These are phyloP conservation scores for Enteromius afrohamiltoni DNA, from an alignment of 2,797 vertebrate species.

Conservation along the genomic window DNA sequence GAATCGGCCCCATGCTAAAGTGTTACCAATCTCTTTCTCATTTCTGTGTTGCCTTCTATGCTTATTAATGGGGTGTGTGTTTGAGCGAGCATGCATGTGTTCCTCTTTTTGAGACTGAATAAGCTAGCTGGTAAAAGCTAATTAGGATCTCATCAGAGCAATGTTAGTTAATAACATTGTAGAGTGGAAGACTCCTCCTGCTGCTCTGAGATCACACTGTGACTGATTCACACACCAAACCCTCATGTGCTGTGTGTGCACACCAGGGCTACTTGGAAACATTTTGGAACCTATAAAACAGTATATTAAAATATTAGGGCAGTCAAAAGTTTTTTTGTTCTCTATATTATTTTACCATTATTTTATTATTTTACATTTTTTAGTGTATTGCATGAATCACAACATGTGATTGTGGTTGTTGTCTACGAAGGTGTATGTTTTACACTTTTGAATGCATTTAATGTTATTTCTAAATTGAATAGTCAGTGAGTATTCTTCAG, in stretches of 20 bases:
- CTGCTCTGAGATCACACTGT: conserved; percentile 16
- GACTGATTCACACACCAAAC: conserved; percentile 7
- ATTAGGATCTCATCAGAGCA: conserved; percentile 33
- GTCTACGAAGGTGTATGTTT: background rate
- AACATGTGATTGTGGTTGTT: background rate
- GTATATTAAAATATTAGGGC: background rate
- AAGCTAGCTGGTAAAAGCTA: conserved; percentile 18
- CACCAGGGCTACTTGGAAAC: background rate
- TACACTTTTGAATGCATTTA: background rate
- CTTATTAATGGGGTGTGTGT: background rate
- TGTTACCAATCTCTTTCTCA: background rate
- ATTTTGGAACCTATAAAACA: background rate
- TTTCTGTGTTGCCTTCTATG: background rate
- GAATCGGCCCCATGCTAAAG: background rate
- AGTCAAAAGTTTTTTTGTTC: background rate
- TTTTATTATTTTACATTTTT: background rate
- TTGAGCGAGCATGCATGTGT: background rate
- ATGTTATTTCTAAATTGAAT: background rate
- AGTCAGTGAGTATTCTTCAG: background rate
- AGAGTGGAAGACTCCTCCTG: conserved; percentile 13
- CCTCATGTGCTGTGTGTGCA: background rate
- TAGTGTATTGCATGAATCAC: background rate
- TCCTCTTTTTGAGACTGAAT: background rate
- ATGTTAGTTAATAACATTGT: conserved; percentile 29
- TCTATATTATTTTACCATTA: no score